Base-by-base conservation (phyloP, 2,797 vertebrate genomes). In the Diglossa cyanea region DNA sequence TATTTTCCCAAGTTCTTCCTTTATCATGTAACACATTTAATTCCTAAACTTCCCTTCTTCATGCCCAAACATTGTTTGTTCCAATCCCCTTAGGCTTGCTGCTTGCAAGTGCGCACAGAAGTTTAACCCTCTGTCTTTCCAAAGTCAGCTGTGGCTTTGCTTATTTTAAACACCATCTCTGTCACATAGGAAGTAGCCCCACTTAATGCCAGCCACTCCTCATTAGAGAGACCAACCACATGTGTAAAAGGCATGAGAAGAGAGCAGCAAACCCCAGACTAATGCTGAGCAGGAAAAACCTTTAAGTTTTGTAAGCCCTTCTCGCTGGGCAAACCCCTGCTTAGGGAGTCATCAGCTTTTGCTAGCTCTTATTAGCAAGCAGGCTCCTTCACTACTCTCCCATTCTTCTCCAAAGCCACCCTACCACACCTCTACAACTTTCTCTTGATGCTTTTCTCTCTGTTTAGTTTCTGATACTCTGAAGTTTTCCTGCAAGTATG, bases 51-150 rank as follows among this genome's bases (percentile, higher is more conserved):
- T 84, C 33, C 23, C 25, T 89, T 57, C 35, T 55, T 86, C 45
- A 15, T 11, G 39, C 21, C 13, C 16, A 40, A 45, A 42, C 0
- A 0, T 14, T 47, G 7, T 35, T 88, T 65, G 24, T 55, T 68
- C 61, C 33, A 26, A 4, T 33, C 6, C 13, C 35, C 24, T 42
- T 23, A 45, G 39, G 12, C 13, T 58, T 14, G 5, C 8, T 54
- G 8, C 42, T 78, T 54, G 23, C 48, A 50, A 53, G 12, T 0
- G 0, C 4, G 4, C n/a, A 19, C 11, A 33, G 9, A 53, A 70
- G 7, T 54, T 84, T 62, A 61, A 39, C 20, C 13, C 35, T 2
- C n/a, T 12, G 35, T 8, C 18, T 74, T 73, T 81, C 51, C 0
- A 0, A 50, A 91, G 26, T 4, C n/a, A 26, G 15, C 6, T 25